Conservation (phyloP, 2,888 invertebrate species). For the Athrips mouffetella region DNA sequence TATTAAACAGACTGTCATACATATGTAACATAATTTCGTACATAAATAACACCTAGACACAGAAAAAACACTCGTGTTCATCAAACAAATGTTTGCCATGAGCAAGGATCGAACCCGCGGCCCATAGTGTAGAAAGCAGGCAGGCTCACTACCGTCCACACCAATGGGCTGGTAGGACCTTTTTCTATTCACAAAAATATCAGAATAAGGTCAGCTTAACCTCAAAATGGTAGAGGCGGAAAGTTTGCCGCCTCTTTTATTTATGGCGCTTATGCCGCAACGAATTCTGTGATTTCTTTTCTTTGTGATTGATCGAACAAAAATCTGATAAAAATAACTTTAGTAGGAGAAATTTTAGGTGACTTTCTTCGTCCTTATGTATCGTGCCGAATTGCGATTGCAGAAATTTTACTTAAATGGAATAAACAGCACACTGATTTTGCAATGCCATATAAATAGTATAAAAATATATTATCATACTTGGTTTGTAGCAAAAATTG, state of each 20-base stretch:
- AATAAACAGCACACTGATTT: neutral
- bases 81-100: too few relatives aligned
- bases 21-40: too few relatives aligned
- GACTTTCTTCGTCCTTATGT: neutral
- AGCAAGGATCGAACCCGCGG: too few relatives aligned
- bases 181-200: neutral
- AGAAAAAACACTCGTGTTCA: too few relatives aligned
- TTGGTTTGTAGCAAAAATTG: too few relatives aligned
- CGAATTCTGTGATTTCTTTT: conserved; percentile 49
- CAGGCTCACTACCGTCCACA: too few relatives aligned
- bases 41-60: too few relatives aligned
- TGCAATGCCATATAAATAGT: too few relatives aligned
- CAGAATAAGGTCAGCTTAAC: conserved; percentile 44
- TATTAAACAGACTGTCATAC: too few relatives aligned
- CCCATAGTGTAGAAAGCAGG: too few relatives aligned
- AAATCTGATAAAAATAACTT: conserved; percentile 15
- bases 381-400: neutral
- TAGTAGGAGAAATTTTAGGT: neutral
- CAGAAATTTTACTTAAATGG: neutral
- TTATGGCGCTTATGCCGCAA: conserved; percentile 55
- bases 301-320: conserved; percentile 10
- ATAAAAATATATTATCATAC: too few relatives aligned
- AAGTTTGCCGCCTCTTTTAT: conserved; percentile 56
- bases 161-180: neutral
- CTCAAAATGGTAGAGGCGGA: conserved; percentile 41